Base-by-base conservation (phyloP, 2,888 invertebrate genomes). In the Syrista parreyssii region DNA sequence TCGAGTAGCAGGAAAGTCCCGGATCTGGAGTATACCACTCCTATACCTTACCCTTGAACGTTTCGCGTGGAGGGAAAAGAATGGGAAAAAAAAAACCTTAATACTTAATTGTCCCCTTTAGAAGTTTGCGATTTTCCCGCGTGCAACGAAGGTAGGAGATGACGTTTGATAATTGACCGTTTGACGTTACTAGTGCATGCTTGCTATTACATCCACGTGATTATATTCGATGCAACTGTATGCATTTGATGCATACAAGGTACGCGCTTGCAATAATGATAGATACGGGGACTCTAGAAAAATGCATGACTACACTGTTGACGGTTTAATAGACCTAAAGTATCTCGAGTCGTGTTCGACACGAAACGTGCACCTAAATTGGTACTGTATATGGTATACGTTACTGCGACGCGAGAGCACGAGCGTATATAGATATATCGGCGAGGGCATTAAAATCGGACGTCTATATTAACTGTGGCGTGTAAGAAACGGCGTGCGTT, bases 1-100 rank as follows among this genome's bases (percentile, higher is more conserved):
- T 87, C 85, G 83, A 82, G 83, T 84, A 83, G 81, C 82, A 83
- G 85, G 84, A 6, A 68, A 55, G 23, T 55, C 55, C 55, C 9
- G 55, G 55, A 23, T 9, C 55, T 55, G 23, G 55, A 55, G 55
- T 55, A 55, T 23, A 9, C 23, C 55, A 55, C 55, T 23, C 55
- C 55, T 55, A 2, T 55, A 9, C 55, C 55, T 34, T 34, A 34
- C 34, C 34, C 34, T 23, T 23, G 15, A 23, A 55, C 55, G 23
- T 23, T 55, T 55, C 55, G 55, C 9, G 9, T 9, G 1, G 55
- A 23, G 55, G 2, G 55, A 55, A 55, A 55, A 9, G 23, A 55
- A 55, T 55, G 55, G n/a, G n/a, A 55, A 55, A 15, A 23, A 40
- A 23, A 55, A 55, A 23, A 55, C 23, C 2, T 23, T 40, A 4